Evolutionary conservation across 2,888 invertebrate species (phyloP), one percentile per base, ranked within the genome.

Genomic region (Elgonia sp.): DNA sequence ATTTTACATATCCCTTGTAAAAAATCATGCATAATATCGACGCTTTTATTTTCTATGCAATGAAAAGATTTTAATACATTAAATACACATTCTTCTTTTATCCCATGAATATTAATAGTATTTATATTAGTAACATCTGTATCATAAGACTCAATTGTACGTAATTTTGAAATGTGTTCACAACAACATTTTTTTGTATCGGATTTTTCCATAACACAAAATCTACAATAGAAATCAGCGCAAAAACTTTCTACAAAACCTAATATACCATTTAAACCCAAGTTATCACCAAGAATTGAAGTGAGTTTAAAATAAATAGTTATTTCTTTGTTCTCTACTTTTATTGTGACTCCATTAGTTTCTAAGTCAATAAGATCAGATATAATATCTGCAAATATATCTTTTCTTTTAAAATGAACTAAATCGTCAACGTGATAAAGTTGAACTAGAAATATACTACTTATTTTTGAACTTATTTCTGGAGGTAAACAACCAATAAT

Each of bases 201-300:
- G 37, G 1, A 14, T 7, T 65, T 73, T 16, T 39, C n/a, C 4
- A 50, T 40, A 50, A 67, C 79, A 46, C 88, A 88, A 62, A 86
- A 37, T 46, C 89, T 46, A 70, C 86, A 88, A 65, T 73, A 86
- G 50, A 40, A 46, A 10, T 42, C 73, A 12, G 86, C 84, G 1
- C 57, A 55, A 39, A 90, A 89, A 18, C 69, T 40, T 83, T 89
- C 87, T 1, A 50, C 67, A 75, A 86, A 89, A 21, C 89, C 89
- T 7, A 89, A 62, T 10, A 87, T 53, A 0, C 69, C 16, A 85
- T 89, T 86, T 4, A 90, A 55, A 7, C 82, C 77, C 20, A 88
- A 73, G 72, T 88, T 90, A 69, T 89, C 89, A 37, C 87, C 85
- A 53, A 87, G 42, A 10, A 87, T 37, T n/a, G 75, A 72, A 21